Conservation (phyloP, 2,888 invertebrate species). For the Morpho helenor region DNA sequence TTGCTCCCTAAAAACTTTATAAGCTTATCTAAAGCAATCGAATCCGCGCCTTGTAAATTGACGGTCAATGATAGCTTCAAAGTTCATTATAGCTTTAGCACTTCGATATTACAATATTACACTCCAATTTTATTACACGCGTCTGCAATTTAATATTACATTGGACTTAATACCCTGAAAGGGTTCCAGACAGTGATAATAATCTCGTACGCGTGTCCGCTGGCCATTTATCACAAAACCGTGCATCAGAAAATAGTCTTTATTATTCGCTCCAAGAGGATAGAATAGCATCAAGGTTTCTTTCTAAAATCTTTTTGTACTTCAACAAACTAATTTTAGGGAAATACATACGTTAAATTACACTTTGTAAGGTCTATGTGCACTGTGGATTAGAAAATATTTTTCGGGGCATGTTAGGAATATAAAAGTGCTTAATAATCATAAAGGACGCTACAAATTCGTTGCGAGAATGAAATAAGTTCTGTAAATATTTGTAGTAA, state of each 20-base stretch:
- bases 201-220: slow-evolving; percentile 16
- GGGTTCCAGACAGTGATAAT: slow-evolving; percentile 25
- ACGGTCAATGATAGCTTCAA: slow-evolving; percentile 21
- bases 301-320: slow-evolving; percentile 5
- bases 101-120: slow-evolving; percentile 20
- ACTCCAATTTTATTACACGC: slow-evolving; percentile 23
- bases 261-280: neutral
- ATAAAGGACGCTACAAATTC: no score
- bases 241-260: slow-evolving; percentile 10
- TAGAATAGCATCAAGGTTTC: slow-evolving; percentile 6
- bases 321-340: slow-evolving; percentile 4
- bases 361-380: neutral
- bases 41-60: slow-evolving; percentile 23
- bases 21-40: slow-evolving; percentile 23
- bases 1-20: no score
- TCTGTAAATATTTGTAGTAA: no score
- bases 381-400: slow-evolving; percentile 3
- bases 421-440: no score
- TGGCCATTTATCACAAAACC: neutral
- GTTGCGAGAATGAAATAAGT: no score
- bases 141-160: slow-evolving; percentile 25
- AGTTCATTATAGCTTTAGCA: slow-evolving; percentile 27
- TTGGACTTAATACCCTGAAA: slow-evolving; percentile 30
- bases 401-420: no score
- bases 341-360: slow-evolving; percentile 3